These are phyloP conservation scores for Sebastes steindachneri DNA, from an alignment of 2,797 vertebrate genomes.

Conservation along the genomic window DNA sequence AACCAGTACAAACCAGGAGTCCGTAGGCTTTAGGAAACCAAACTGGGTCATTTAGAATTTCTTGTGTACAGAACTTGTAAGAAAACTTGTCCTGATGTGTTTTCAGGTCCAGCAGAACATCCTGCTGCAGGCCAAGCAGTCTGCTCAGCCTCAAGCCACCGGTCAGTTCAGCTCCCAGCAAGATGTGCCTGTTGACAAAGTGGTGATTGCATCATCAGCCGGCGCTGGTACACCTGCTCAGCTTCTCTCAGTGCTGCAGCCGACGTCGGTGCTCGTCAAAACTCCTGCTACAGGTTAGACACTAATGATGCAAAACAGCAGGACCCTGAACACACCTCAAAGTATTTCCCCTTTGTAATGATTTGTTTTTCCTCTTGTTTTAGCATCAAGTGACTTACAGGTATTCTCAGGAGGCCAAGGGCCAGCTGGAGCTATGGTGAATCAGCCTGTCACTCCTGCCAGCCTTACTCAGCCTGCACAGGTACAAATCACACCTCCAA, in stretches of 20 bases:
- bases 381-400: slow-evolving; percentile 83
- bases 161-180: slow-evolving; percentile 86
- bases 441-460: slow-evolving; percentile 77
- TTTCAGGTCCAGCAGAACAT: slow-evolving; percentile 89
- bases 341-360: neutral
- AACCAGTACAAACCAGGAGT: neutral
- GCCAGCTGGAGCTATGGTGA: slow-evolving; percentile 73
- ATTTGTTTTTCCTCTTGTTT: slow-evolving; percentile 9
- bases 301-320: neutral
- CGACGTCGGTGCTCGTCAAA: slow-evolving; percentile 85
- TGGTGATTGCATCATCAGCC: slow-evolving; percentile 66
- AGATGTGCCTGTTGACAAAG: slow-evolving; percentile 78
- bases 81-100: neutral
- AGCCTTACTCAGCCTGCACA: slow-evolving; percentile 83
- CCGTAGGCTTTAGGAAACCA: neutral
- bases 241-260: slow-evolving; percentile 81
- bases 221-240: slow-evolving; percentile 67
- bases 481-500: slow-evolving; percentile 52
- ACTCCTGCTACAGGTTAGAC: slow-evolving; percentile 77
- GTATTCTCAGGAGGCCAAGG: slow-evolving; percentile 82
- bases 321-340: neutral
- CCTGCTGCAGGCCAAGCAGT: slow-evolving; percentile 88
- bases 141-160: slow-evolving; percentile 70
- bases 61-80: neutral
- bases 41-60: neutral